Base-by-base conservation (phyloP, 2,113 vertebrate genomes). In the Shinisaurus crocodilurus region DNA sequence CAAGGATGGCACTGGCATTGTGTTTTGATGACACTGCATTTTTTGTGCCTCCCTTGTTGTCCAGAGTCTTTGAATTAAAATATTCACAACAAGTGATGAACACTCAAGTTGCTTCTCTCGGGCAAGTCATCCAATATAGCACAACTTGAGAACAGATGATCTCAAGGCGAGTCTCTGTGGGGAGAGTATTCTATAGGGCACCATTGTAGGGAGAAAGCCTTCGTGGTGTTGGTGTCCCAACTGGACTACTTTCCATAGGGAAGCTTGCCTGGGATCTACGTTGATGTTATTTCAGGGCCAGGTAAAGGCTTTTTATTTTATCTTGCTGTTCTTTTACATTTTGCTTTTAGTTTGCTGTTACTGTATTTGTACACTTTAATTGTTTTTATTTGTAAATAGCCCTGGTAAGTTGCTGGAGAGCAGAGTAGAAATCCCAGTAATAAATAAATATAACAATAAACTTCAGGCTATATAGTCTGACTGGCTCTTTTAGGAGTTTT, bases 401-500 rank as follows among this genome's bases (percentile, higher is more conserved):
- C 27, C 43, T 85, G 45, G 45, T 25, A 12, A 69, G 16, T 85
- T 69, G 40, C n/a, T 72, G 40, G 72, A 57, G n/a, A 5, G 1
- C 45, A 50, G n/a, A 40, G 23, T 40, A 57, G 23, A 86, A 86
- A 74, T 74, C n/a, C 25, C 45, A 32, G 16, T n/a, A 63, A 34
- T 34, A 85, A 85, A 85, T 70, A 45, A 86, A 67, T 65, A 25
- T 9, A 86, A 25, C 25, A 18, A 34, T 50, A 50, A 54, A 32
- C 32, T 12, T 81, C 37, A 29, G 37, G 18, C 25, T 23, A 15
- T 40, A 34, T 5, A 63, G 60, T 63, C 60, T 18, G 2, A 20
- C 60, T 92, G 86, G 88, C 32, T 32, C 32, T 87, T 90, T 84
- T 69, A 77, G 29, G 50, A 63, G 3, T 43, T 92, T 95, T 92